Percentiles rank a stretch among this genome's conserved stretches.
phyloP scores from a whole-genome alignment of 2,797 vertebrate species.

The Poecilia velifera region DNA sequence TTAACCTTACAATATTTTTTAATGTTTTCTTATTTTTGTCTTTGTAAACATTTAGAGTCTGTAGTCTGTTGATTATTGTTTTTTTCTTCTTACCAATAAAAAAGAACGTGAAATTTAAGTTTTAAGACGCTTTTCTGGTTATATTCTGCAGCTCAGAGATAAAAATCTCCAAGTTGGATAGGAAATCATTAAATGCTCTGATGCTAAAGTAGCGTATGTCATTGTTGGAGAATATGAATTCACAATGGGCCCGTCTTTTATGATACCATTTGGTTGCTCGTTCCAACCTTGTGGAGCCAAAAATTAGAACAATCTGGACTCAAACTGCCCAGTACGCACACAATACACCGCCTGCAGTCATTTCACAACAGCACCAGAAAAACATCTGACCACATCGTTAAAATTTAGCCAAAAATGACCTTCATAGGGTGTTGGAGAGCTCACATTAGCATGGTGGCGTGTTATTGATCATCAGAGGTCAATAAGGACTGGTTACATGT shows the following conservation, averaged over 20 bases:
- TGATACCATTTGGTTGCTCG: background rate
- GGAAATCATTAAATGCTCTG: background rate
- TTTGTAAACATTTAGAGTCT: too few relatives aligned
- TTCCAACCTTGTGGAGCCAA: constrained; percentile 7
- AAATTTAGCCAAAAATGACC: too few relatives aligned
- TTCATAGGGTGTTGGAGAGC: background rate
- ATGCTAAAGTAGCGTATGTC: background rate
- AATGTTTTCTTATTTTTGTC: too few relatives aligned
- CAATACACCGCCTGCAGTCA: background rate
- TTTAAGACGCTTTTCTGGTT: background rate
- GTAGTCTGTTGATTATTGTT: background rate
- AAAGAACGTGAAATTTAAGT: background rate
- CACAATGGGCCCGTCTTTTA: background rate
- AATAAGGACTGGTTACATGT: background rate
- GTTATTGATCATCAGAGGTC: background rate
- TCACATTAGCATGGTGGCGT: background rate
- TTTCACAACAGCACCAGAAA: background rate
- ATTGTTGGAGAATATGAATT: background rate
- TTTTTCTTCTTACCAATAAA: background rate
- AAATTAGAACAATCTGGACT: background rate
- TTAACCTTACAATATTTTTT: too few relatives aligned
- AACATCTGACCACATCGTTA: background rate
- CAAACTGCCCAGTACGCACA: background rate
- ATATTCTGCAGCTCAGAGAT: background rate
- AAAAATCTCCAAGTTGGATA: background rate